Percentiles rank a stretch among this genome's conserved stretches.
Conservation (phyloP, 2,797 vertebrate genomes). For the Mionectes olivaceus region DNA sequence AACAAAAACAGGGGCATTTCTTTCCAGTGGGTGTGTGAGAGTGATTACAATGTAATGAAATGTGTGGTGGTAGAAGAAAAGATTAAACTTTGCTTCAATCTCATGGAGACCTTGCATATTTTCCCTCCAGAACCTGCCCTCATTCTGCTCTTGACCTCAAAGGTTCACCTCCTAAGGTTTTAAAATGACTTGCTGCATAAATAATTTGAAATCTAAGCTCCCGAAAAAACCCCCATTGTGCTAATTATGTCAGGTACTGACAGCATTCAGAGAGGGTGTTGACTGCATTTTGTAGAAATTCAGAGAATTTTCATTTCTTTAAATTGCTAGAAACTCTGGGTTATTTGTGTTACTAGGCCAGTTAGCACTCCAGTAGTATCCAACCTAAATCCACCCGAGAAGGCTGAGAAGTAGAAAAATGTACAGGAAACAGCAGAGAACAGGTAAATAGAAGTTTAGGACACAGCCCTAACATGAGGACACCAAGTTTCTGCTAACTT, state of each 20-base stretch:
- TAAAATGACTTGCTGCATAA: background rate
- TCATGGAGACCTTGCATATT: background rate
- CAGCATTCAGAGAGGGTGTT: background rate
- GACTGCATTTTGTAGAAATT: background rate
- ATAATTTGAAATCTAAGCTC: background rate
- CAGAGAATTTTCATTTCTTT: background rate
- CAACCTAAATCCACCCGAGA: background rate
- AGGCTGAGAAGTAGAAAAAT: background rate
- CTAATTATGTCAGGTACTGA: background rate
- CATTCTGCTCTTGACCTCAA: background rate
- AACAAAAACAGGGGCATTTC: background rate
- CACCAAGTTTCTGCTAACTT: slow-evolving; percentile 5
- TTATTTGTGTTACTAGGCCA: background rate
- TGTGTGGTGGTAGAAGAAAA: background rate
- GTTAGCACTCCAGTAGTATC: background rate
- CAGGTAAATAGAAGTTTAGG: background rate
- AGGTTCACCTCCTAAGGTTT: background rate
- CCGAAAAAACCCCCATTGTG: background rate
- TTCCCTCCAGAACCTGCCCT: background rate
- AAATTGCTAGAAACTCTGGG: background rate
- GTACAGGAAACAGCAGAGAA: background rate
- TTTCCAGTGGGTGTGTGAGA: background rate
- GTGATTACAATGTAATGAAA: background rate
- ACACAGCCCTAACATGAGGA: background rate
- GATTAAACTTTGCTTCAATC: background rate